A percentile compares a stretch with the other conserved stretches of the same genome.
These are phyloP conservation scores for Trachymyrmex septentrionalis DNA, from an alignment of 1,140 invertebrate species.

Conservation along the genomic window DNA sequence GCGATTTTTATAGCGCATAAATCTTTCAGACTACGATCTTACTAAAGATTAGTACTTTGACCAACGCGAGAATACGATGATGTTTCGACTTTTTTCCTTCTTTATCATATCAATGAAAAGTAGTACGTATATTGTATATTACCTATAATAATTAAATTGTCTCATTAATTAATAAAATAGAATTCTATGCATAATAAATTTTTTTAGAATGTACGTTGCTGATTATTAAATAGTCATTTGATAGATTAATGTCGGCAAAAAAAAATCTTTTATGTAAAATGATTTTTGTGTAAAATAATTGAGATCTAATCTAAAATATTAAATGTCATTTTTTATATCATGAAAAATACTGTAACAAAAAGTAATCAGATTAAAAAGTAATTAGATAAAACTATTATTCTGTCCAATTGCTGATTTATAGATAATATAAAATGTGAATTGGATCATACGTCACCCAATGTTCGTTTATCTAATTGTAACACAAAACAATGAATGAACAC, in stretches of 20 bases:
- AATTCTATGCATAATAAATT: neutral
- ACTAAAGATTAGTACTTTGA: constrained; percentile 19
- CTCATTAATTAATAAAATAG: neutral
- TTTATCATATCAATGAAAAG: neutral
- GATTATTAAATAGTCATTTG: neutral
- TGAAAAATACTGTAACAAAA: neutral
- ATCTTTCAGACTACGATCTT: constrained; percentile 7
- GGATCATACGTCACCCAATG: neutral
- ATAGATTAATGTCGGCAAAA: neutral
- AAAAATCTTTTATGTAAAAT: neutral
- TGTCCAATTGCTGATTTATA: neutral
- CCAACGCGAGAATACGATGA: neutral
- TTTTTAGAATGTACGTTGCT: neutral
- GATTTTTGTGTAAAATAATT: neutral
- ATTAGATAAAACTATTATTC: neutral
- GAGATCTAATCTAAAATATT: neutral
- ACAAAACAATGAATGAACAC: constrained; percentile 72
- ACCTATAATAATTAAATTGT: neutral
- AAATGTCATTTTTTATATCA: neutral
- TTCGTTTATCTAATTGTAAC: neutral
- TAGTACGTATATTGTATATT: neutral
- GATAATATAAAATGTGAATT: neutral
- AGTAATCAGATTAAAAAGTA: neutral
- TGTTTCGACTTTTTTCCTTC: constrained; percentile 1
- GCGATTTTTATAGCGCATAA: constrained; percentile 1